Conservation (phyloP, 2,888 invertebrate genomes). For the Cylloceria caligata region DNA sequence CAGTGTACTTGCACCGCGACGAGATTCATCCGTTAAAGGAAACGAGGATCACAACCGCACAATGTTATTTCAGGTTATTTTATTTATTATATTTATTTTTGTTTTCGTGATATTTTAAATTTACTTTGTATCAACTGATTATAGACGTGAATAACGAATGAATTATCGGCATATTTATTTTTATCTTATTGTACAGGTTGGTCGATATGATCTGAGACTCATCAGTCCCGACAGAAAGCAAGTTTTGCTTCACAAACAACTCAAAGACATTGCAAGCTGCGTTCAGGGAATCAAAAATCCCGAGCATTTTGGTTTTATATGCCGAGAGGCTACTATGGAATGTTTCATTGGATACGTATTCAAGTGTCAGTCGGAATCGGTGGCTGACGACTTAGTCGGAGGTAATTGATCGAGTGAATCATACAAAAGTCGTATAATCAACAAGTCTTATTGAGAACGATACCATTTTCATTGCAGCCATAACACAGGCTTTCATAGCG, state of each 20-base stretch:
- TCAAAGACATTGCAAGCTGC: conserved; percentile 95
- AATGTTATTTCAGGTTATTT: conserved; percentile 94
- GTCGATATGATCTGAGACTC: conserved; percentile 93
- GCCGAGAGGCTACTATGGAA: conserved; percentile 89
- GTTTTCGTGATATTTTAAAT: background rate
- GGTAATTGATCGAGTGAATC: conserved; percentile 83
- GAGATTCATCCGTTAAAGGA: conserved; percentile 78
- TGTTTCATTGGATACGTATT: conserved; percentile 94
- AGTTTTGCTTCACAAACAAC: conserved; percentile 93
- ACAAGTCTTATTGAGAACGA: conserved; percentile 24
- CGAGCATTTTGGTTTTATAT: conserved; percentile 97
- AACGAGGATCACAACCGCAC: conserved; percentile 92
- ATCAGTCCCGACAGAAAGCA: conserved; percentile 97
- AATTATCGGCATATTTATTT: conserved; percentile 18
- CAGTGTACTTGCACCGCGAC: conserved; percentile 80
- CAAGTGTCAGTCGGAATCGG: conserved; percentile 94
- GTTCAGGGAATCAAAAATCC: conserved; percentile 92
- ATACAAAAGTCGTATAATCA: conserved; percentile 42
- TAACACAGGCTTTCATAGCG: conserved; percentile 91
- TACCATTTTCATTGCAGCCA: conserved; percentile 86
- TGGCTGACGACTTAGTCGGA: conserved; percentile 92
- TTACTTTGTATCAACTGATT: too few species aligned
- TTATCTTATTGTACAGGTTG: conserved; percentile 87
- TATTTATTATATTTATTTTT: background rate
- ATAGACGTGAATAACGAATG: background rate